phyloP scores from a whole-genome alignment of 2,113 vertebrate genomes.

The Trematocara stigmaticum region DNA sequence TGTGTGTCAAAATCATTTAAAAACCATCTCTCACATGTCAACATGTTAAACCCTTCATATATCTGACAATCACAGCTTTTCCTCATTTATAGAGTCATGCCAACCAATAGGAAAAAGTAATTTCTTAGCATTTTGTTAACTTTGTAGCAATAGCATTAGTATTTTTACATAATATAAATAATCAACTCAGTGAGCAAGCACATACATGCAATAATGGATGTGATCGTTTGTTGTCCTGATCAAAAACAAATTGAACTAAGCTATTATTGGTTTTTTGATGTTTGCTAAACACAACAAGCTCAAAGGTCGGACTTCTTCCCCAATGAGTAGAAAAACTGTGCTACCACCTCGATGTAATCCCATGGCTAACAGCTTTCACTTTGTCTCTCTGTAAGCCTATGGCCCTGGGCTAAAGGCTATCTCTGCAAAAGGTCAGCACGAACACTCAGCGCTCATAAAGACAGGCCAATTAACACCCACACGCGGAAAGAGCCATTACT shows the following conservation, averaged over 20 bases:
- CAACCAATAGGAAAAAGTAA: not conserved
- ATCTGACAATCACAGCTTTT: slow-evolving; percentile 5
- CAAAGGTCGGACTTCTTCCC: not conserved
- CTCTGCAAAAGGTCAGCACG: slow-evolving; percentile 65
- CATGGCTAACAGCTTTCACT: slow-evolving; percentile 18
- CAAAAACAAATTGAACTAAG: not conserved
- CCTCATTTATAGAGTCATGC: not conserved
- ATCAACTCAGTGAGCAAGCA: not conserved
- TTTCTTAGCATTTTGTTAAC: not conserved
- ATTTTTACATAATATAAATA: not conserved
- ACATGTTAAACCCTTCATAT: not conserved
- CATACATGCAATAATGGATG: not conserved
- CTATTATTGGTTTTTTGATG: not conserved
- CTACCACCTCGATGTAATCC: not conserved
- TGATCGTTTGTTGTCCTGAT: not conserved
- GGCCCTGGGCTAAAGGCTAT: slow-evolving; percentile 35
- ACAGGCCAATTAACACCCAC: slow-evolving; percentile 72
- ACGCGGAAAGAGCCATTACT: slow-evolving; percentile 64
- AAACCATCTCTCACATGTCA: not conserved
- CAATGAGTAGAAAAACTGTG: not conserved
- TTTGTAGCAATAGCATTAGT: not conserved
- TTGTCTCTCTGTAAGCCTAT: slow-evolving; percentile 53
- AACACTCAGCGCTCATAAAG: slow-evolving; percentile 56
- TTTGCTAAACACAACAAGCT: not conserved
- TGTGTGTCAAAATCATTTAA: not conserved